Evolutionary conservation across 2,888 invertebrate species (phyloP).

Genomic region (Drosophila sordidula): DNA sequence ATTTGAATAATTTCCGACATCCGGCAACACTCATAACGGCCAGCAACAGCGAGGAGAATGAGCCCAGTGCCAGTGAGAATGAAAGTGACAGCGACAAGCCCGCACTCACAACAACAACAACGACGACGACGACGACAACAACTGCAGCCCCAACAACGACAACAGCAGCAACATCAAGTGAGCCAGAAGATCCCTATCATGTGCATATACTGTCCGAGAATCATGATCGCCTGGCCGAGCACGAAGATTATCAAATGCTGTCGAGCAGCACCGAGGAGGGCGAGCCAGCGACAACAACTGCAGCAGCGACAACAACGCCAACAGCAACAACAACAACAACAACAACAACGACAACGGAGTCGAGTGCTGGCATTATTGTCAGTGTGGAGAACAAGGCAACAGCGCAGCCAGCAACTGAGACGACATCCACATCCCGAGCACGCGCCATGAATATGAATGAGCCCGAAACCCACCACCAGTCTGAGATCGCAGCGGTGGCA

Average conservation of each 20-base stretch:
- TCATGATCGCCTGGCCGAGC: constrained; percentile 83
- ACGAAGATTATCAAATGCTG: constrained; percentile 83
- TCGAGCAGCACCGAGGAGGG: constrained; percentile 78
- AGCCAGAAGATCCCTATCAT: constrained; percentile 82
- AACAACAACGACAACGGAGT: constrained; percentile 51
- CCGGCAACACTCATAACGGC: constrained; percentile 82
- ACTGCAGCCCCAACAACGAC: constrained; percentile 28
- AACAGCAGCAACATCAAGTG: constrained; percentile 42
- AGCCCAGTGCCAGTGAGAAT: constrained; percentile 51
- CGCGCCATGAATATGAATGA: constrained; percentile 82
- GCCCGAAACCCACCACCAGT: constrained; percentile 39
- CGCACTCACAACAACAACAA: constrained; percentile 28
- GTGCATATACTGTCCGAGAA: constrained; percentile 83
- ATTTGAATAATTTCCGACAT: constrained; percentile 82
- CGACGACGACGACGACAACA: constrained; percentile 21
- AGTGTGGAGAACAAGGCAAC: constrained; percentile 76
- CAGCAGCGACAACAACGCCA: constrained; percentile 26
- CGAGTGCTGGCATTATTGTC: constrained; percentile 61
- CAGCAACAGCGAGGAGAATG: constrained; percentile 79
- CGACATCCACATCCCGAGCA: constrained; percentile 71
- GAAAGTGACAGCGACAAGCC: constrained; percentile 65
- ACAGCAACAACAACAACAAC: constrained; percentile 24
- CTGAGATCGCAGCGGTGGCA: constrained; percentile 20
- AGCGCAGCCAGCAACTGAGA: constrained; percentile 62
- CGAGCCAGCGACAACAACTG: constrained; percentile 38